These are phyloP conservation scores for Neodiprion pinetum DNA, from an alignment of 1,140 invertebrate genomes.

Conservation along the genomic window DNA sequence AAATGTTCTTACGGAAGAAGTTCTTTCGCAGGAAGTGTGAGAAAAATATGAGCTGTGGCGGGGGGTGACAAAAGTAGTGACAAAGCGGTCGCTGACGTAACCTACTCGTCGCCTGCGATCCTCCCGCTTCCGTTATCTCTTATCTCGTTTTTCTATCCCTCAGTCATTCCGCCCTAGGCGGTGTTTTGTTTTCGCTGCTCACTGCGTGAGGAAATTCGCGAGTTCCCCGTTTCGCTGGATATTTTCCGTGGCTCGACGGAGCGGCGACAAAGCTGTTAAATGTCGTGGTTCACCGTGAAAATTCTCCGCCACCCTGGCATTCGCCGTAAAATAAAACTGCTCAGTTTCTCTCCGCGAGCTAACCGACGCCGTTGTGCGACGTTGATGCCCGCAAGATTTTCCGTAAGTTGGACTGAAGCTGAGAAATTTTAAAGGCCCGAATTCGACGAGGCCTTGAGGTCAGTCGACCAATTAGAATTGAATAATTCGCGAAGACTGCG, in stretches of 20 bases:
- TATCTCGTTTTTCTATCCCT: conserved; percentile 30
- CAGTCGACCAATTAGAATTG: background rate
- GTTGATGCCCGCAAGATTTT: background rate
- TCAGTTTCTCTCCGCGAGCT: conserved; percentile 26
- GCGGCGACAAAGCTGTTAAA: conserved; percentile 56
- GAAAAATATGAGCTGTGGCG: no score
- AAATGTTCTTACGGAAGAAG: no score
- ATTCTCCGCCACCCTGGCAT: conserved; percentile 43
- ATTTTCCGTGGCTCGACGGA: background rate
- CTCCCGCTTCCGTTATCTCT: background rate
- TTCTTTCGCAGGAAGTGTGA: no score
- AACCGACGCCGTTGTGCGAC: conserved; percentile 46
- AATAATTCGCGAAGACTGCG: background rate
- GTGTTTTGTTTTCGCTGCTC: background rate
- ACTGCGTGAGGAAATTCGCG: background rate
- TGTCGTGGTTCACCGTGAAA: conserved; percentile 62
- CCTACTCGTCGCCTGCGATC: background rate
- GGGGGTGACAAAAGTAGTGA: background rate
- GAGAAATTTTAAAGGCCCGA: background rate
- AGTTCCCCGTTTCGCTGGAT: background rate
- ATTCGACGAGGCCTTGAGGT: background rate
- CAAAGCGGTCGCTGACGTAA: background rate
- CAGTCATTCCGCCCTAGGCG: conserved; percentile 33
- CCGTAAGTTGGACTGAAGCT: background rate
- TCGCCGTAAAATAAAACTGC: conserved; percentile 54